Evolutionary conservation across 2,113 vertebrate species (phyloP).

Genomic region (Pavo muticus): DNA sequence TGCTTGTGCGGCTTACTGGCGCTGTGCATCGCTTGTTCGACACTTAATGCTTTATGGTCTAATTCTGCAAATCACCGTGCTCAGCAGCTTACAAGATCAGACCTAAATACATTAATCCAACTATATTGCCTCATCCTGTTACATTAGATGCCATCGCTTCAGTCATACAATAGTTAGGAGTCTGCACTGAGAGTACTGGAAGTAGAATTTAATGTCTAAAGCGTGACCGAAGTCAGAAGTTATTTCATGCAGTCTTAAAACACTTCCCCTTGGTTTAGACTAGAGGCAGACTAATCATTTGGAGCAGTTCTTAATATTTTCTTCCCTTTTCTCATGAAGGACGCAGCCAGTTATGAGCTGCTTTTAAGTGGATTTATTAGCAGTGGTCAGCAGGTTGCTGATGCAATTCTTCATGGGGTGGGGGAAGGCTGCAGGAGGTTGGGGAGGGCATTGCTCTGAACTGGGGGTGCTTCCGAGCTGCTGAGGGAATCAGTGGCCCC

Average conservation of each 20-base stretch:
- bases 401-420: fast-evolving
- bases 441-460: fast-evolving
- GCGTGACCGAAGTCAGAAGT: conserved; percentile 2
- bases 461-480: background rate
- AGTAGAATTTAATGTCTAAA: background rate
- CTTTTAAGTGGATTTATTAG: background rate
- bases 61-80: background rate
- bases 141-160: background rate
- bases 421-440: background rate
- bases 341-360: background rate
- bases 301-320: background rate
- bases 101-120: background rate
- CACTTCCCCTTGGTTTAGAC: background rate
- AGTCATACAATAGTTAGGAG: background rate
- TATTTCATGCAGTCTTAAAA: conserved; percentile 20
- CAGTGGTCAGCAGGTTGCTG: background rate
- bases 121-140: background rate
- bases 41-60: background rate
- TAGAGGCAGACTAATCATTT: conserved; percentile 1
- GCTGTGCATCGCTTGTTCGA: background rate
- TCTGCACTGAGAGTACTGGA: background rate
- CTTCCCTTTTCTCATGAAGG: background rate
- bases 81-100: background rate
- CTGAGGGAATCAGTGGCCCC: background rate
- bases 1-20: background rate